phyloP scores from a whole-genome alignment of 1,140 invertebrate genomes.

The Megalonaias nervosa region DNA sequence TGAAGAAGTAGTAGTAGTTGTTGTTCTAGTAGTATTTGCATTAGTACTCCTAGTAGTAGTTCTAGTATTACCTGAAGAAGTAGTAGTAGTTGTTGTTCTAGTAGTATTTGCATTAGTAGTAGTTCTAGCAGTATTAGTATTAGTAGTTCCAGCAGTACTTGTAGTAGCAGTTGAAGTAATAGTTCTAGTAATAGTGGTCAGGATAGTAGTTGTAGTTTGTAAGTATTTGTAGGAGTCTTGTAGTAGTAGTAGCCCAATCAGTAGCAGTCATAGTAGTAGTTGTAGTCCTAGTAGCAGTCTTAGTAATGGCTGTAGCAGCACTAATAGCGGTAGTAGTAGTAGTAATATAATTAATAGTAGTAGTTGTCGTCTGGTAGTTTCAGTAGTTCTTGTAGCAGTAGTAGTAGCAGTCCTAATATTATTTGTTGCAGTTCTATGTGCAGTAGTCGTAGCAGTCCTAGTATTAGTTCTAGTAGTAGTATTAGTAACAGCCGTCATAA shows the following conservation, averaged over 20 bases:
- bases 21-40: not conserved
- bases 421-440: not conserved
- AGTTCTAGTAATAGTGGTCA: slow-evolving; percentile 13
- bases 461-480: slow-evolving; percentile 8
- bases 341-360: slow-evolving; percentile 17
- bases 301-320: slow-evolving; percentile 4
- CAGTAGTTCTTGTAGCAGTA: slow-evolving; percentile 6
- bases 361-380: slow-evolving; percentile 3
- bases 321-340: slow-evolving; percentile 9
- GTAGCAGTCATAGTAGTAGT: slow-evolving; percentile 14
- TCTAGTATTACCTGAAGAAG: no score
- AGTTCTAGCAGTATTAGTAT: not conserved
- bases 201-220: slow-evolving; percentile 11
- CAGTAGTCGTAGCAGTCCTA: slow-evolving; percentile 8
- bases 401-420: slow-evolving; percentile 3
- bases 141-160: not conserved
- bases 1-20: not conserved
- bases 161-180: slow-evolving; percentile 1
- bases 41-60: not conserved
- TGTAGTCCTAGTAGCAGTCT: slow-evolving; percentile 17
- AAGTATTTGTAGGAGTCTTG: no score
- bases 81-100: no score
- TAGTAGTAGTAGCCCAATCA: not conserved
- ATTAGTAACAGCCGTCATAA: slow-evolving; percentile 20
- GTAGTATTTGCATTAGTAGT: no score